These are phyloP conservation scores for Lepilemur septentrionalis DNA, from an alignment of 2,797 vertebrate species.

Conservation along the genomic window DNA sequence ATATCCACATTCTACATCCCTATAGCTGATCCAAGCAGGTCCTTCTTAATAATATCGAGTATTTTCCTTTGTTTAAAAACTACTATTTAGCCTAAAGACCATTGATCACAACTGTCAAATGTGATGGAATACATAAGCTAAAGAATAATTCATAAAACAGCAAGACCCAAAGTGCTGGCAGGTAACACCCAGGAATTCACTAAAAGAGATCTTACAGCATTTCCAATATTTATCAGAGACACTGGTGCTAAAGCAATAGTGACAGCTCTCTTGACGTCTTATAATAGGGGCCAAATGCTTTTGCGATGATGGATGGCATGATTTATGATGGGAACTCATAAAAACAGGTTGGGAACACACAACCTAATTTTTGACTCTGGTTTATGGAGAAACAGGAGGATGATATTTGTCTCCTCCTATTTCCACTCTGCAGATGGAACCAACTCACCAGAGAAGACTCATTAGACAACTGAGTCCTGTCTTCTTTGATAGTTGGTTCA, in stretches of 20 bases:
- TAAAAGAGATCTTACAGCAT: neutral
- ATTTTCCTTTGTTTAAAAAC: conserved; percentile 56
- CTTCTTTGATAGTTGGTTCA: neutral
- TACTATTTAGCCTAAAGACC: neutral
- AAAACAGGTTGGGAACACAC: neutral
- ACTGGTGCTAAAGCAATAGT: neutral
- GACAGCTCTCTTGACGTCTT: neutral
- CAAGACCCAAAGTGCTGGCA: neutral
- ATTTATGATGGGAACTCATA: neutral
- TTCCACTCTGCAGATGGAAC: neutral
- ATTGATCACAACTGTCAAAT: conserved; percentile 52
- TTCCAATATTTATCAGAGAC: neutral
- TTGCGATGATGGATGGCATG: neutral
- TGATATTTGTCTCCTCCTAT: neutral
- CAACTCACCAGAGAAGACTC: neutral
- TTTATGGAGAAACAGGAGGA: neutral
- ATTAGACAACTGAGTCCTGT: neutral
- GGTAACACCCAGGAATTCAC: neutral
- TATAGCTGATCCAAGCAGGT: conserved; percentile 17
- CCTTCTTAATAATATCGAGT: conserved; percentile 24
- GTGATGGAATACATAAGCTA: neutral
- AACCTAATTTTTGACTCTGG: neutral
- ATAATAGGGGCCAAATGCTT: neutral
- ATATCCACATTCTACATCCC: neutral
- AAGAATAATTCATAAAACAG: conserved; percentile 38